Evolutionary conservation across 1,140 invertebrate species (phyloP), one percentile per base, ranked within the genome.

Genomic region (Drosophila erecta): DNA sequence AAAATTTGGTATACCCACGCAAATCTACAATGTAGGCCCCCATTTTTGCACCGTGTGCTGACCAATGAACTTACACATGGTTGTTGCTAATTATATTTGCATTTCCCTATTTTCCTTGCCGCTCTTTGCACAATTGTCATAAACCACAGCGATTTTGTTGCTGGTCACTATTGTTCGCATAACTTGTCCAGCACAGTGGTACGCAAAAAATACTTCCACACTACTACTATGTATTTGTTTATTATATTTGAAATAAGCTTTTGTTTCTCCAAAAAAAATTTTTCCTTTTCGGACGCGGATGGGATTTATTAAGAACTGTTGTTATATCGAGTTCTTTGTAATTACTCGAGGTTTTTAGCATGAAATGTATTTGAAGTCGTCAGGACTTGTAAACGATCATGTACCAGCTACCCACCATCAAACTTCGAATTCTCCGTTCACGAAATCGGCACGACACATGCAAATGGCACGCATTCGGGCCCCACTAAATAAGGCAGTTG

Each of bases 81-180:
- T 81, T 74, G 81, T 74, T 86, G 73, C 55, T 70, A 76, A 85
- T 84, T 85, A 71, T 72, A 81, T 81, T 73, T 81, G 62, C 81
- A 76, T 84, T 83, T 85, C 38, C 41, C 58, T 64, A 65, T 76
- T 80, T 57, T 60, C 58, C 55, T 69, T 67, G 59, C 53, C 58
- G 51, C 50, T 75, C 41, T 58, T 58, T 60, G 77, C 59, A 59
- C 59, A 77, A 65, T 81, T 86, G 56, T 74, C 51, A 61, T 65
- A 70, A 81, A 70, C 72, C 65, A 38, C 40, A 57, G 40, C 56
- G 56, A 43, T 56, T 65, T 77, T 44, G 35, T 59, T 27, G 33
- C 58, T 24, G 51, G 37, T 50, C 56, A 30, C 17, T 44, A 8
- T 50, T 30, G 44, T 61, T 67, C 30, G 40, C 47, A 24, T 58